Conservation (phyloP, 2,113 vertebrate genomes). For the Diadophis punctatus region DNA sequence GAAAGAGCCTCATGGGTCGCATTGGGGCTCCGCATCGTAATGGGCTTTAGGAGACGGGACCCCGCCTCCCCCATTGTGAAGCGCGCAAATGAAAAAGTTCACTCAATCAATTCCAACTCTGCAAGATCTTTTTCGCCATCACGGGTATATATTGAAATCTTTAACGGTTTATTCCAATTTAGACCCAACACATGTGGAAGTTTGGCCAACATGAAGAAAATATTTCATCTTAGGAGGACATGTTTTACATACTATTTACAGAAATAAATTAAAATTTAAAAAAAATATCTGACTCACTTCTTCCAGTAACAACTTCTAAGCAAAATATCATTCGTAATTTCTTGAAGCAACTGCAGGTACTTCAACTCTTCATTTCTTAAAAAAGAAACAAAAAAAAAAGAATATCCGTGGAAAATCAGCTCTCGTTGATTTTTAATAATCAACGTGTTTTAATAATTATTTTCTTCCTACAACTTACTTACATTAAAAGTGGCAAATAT, state of each 20-base stretch:
- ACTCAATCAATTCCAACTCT: too few relatives aligned
- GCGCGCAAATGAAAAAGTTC: too few relatives aligned
- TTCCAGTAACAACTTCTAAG: conserved; percentile 36
- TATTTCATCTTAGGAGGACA: not conserved
- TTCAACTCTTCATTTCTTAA: conserved; percentile 48
- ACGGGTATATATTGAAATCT: not conserved
- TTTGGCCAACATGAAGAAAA: not conserved
- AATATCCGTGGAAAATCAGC: not conserved
- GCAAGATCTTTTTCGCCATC: too few relatives aligned
- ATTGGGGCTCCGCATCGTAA: too few relatives aligned
- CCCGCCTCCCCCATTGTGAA: too few relatives aligned
- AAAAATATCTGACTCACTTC: conserved; percentile 48
- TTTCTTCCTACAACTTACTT: not conserved
- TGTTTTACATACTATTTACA: conserved; percentile 11
- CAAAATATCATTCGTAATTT: conserved; percentile 61
- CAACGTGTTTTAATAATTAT: not conserved
- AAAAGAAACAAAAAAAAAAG: conserved; percentile 34
- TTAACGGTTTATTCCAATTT: not conserved
- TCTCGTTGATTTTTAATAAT: too few relatives aligned
- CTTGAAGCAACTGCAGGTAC: conserved; percentile 56
- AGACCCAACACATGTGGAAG: not conserved
- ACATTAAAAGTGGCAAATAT: not conserved
- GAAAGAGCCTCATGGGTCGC: too few relatives aligned
- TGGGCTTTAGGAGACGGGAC: too few relatives aligned
- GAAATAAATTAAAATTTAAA: conserved; percentile 5